These are phyloP conservation scores for Clarias gariepinus DNA, from an alignment of 2,113 vertebrate genomes.

Conservation along the genomic window DNA sequence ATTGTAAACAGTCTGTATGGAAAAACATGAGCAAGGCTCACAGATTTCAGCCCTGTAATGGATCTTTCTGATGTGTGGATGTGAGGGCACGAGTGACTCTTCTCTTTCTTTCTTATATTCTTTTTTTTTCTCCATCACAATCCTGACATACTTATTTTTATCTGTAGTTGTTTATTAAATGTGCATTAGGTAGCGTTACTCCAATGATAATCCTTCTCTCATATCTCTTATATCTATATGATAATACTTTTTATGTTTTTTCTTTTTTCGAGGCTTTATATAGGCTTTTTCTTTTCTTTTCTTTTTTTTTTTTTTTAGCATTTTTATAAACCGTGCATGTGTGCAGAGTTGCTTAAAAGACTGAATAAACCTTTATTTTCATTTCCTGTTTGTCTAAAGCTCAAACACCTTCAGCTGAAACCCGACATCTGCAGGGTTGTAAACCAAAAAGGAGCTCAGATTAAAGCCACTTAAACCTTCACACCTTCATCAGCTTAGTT, in stretches of 20 bases:
- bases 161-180: not conserved
- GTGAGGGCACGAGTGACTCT: not conserved
- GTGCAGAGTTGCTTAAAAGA: not conserved
- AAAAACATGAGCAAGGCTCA: not conserved
- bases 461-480: not conserved
- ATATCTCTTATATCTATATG: not conserved
- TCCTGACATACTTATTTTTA: not conserved
- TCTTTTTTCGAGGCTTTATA: not conserved
- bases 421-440: not conserved
- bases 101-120: not conserved
- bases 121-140: not conserved
- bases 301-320: not conserved
- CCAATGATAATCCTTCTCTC: not conserved
- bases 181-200: not conserved
- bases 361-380: not conserved
- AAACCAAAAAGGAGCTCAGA: not conserved
- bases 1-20: not conserved
- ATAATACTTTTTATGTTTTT: not conserved
- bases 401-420: not conserved
- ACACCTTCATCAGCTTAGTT: not conserved
- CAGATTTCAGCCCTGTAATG: not conserved
- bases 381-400: not conserved
- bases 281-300: no score
- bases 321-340: not conserved
- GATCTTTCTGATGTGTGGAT: not conserved